Base-by-base conservation (phyloP, 2,113 vertebrate genomes). In the Gracilinanus agilis region DNA sequence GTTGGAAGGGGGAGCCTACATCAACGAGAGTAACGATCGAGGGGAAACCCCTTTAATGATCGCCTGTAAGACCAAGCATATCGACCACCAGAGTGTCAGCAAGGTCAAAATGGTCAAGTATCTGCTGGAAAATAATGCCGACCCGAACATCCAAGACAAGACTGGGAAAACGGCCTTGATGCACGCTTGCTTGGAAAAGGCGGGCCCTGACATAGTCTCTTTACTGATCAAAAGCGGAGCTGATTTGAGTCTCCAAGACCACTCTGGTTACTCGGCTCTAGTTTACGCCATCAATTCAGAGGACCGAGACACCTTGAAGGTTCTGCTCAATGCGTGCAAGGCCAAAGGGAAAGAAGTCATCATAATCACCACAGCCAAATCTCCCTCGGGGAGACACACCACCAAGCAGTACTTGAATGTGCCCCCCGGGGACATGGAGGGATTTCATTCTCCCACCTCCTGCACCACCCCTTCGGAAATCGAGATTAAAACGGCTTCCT, bases 141-240 rank as follows among this genome's bases (percentile, higher is more conserved):
- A 99, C 95, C 99, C 99, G 0, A 99, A 99, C 97, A 99, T 99
- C 92, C 99, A 99, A 96, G 99, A 99, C 98, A 99, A 99, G 96
- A 98, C 97, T 0, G 99, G 99, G 12, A 99, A 99, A 97, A 99
- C 99, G 0, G 99, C 99, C 5, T 90, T 99, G 97, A 99, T 99
- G 99, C 99, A 99, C 0, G 99, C 99, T 0, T 99, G 99, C 95
- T 55, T 99, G 44, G 99, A 99, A 90, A 98, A 98, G 92, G 98
- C 99, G 0, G 99, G 99, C 3, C 96, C 98, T 1, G 99, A 99
- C 49, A 98, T 99, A n/a, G 97, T 99, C 11, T 98, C 99, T 1
- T 98, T 99, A 95, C 98, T 99, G 8, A 97, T 99, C 55, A 96
- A 96, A 92, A 99, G 97, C 0, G 99, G 99, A 3, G 99, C 99